Evolutionary conservation across 2,888 invertebrate genomes (phyloP), one percentile per base, ranked within the genome.

Genomic region (Alentia gelatinosa): DNA sequence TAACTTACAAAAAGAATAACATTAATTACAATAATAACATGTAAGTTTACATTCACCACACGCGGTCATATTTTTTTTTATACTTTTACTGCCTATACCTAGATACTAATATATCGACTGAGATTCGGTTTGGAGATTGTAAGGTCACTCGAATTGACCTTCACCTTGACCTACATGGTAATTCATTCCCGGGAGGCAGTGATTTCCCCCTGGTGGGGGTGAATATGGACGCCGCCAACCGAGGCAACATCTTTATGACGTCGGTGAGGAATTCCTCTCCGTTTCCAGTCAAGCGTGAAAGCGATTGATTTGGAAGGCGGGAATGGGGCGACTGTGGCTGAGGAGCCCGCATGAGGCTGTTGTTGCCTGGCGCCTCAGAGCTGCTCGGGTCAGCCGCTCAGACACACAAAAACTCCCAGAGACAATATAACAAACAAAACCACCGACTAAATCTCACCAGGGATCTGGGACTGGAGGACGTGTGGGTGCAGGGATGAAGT

Each of bases 101-200:
- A n/a, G n/a, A n/a, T n/a, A n/a, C n/a, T n/a, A n/a, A n/a, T n/a
- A n/a, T n/a, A n/a, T n/a, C 74, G 30, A 74, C 30, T 30, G 30
- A 15, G 74, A 74, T 15, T 74, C 23, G 5, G 74, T 33, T 74
- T 33, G 33, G 30, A 74, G 74, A 74, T 4, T 74, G 26, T 26
- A 74, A 26, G 74, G 30, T 26, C 74, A 26, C 12, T 74, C n/a
- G 12, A 3, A 33, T 79, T 35, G 79, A 79, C 39, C 79, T 35
- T 79, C 4, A 79, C 79, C 79, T 79, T 79, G 79, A 35, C 79
- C 79, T n/a, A 79, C n/a, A 79, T 79, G 30, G 30, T 15, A 74
- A 26, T 12, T n/a, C 5, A 9, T 3, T n/a, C 56, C 56, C 56
- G 19, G 56, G 56, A 56, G 56, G 56, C 3, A 5, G 56, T 5